Evolutionary conservation across 2,888 invertebrate species (phyloP), one percentile per base, ranked within the genome.

Genomic region (Phyllotreta striolata): DNA sequence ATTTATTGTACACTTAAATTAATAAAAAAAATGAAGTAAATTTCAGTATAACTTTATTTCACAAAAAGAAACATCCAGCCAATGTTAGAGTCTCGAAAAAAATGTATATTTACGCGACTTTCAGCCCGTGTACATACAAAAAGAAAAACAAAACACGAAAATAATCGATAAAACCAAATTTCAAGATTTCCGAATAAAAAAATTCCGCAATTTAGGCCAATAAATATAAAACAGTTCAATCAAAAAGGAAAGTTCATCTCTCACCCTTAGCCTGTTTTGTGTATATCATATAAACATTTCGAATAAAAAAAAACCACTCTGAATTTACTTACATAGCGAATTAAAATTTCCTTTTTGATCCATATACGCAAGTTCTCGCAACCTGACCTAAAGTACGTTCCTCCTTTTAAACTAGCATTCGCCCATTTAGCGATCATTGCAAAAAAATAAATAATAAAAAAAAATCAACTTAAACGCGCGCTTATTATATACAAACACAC

Each of bases 401-500:
- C 24, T 24, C 24, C 24, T 24, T 24, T 24, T 24, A 52, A 51
- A 3, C 24, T 4, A 8, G 6, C 10, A 34, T 55, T 9, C 43
- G 55, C 7, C 10, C 14, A 54, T 24, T 49, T 35, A 14, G 39
- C 37, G n/a, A 24, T 37, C 7, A 51, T 14, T 44, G 14, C 14
- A 47, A 34, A 55, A 47, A 34, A 57, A 46, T 52, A 63, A 58
- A 51, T 47, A 54, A 56, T 51, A 43, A 12, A 64, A 59, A 54
- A 46, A 61, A 56, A 62, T 54, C 37, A 56, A 51, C 47, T 64
- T 57, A 54, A 64, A 61, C 55, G 56, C 57, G 44, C 64, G 44
- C 56, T 59, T 60, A 46, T 62, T 60, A 63, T 60, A 62, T 66
- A 63, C 62, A 64, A 54, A 64, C 60, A 55, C 43, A 64, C 46